Conservation (phyloP, 1,140 invertebrate genomes). For the Conopomorpha cramerella region DNA sequence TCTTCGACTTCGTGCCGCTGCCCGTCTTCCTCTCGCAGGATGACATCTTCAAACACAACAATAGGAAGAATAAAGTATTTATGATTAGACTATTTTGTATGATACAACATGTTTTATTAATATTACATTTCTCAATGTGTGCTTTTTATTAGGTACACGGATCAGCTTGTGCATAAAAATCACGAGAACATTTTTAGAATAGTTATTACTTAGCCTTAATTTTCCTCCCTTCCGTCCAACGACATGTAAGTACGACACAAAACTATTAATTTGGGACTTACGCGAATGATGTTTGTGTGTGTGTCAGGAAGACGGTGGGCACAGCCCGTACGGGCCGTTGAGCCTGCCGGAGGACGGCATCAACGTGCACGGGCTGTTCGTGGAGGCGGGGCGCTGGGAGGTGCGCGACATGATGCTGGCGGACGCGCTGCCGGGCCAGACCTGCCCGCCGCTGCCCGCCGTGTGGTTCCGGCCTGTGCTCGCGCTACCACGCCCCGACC, state of each 20-base stretch:
- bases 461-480: conserved; percentile 74
- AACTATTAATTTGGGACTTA: no score
- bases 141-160: no score
- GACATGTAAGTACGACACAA: no score
- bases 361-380: conserved; percentile 82
- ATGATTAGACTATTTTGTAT: no score
- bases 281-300: no score
- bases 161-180: no score
- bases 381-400: conserved; percentile 88
- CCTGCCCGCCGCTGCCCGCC: conserved; percentile 77
- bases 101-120: no score
- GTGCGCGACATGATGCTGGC: conserved; percentile 63
- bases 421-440: conserved; percentile 70
- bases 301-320: no score
- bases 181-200: no score
- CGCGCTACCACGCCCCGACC: conserved; percentile 62
- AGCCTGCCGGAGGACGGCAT: conserved; percentile 73
- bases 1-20: conserved; percentile 72
- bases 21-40: conserved; percentile 67
- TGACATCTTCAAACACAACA: conserved; percentile 63
- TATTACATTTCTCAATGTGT: no score
- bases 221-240: no score
- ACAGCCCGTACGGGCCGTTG: conserved; percentile 65
- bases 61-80: conserved; percentile 34
- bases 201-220: no score